phyloP scores from a whole-genome alignment of 92 coral and sea anemone genomes.

The Epizoanthus scotinus region DNA sequence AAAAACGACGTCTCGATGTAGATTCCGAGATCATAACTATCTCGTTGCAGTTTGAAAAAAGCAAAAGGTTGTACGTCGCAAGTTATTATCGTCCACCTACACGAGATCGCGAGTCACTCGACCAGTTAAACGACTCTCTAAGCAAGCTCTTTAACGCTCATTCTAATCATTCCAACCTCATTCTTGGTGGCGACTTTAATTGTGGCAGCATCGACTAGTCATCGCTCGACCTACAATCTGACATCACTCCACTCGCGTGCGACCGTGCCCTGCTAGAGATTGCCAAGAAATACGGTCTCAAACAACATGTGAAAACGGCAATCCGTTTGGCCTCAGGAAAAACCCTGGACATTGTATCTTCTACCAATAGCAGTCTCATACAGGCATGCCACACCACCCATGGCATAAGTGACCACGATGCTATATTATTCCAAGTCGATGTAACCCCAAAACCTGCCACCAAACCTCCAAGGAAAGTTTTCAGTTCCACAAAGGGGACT shows the following conservation, averaged over 20 bases:
- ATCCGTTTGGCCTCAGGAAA: constrained; percentile 41
- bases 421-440: constrained; percentile 35
- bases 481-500: constrained; percentile 46
- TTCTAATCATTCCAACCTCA: constrained; percentile 16
- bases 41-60: constrained; percentile 15
- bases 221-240: constrained; percentile 32
- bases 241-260: background rate
- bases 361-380: constrained; percentile 39
- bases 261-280: constrained; percentile 30
- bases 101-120: constrained; percentile 18
- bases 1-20: background rate
- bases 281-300: constrained; percentile 30
- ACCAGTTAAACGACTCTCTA: constrained; percentile 26
- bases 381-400: constrained; percentile 45
- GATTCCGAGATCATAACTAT: constrained; percentile 35
- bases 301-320: constrained; percentile 53
- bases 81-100: constrained; percentile 42
- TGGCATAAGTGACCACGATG: constrained; percentile 49
- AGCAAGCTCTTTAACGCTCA: constrained; percentile 30
- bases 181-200: constrained; percentile 49
- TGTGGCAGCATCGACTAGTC: constrained; percentile 53
- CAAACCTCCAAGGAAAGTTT: constrained; percentile 43
- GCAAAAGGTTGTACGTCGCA: constrained; percentile 38
- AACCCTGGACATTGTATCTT: constrained; percentile 50
- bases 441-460: constrained; percentile 44